Percentiles rank a stretch among this genome's conserved stretches.
Conservation (phyloP, 2,113 vertebrate species). For the Alexandromys fortis region DNA sequence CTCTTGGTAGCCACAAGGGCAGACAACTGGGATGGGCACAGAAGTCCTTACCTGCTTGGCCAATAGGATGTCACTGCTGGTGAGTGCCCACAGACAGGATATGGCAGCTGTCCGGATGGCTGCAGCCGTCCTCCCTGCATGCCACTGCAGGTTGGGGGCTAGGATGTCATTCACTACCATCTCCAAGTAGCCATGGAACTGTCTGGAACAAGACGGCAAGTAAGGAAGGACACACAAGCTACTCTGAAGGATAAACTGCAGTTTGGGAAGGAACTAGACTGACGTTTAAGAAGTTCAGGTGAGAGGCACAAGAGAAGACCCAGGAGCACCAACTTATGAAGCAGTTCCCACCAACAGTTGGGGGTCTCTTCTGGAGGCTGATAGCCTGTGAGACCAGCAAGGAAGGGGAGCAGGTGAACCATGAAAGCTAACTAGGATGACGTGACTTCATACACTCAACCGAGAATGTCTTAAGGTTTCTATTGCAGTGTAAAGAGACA, state of each 20-base stretch:
- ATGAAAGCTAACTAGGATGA: neutral
- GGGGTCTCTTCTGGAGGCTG: neutral
- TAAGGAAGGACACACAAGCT: neutral
- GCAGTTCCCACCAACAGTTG: accelerated
- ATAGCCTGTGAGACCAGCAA: neutral
- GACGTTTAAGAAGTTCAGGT: neutral
- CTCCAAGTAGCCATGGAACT: constrained; percentile 88
- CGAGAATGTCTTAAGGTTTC: neutral
- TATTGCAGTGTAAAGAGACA: neutral
- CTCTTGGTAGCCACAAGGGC: neutral
- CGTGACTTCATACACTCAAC: neutral
- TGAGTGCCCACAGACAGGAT: constrained; percentile 94
- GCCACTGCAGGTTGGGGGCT: constrained; percentile 96
- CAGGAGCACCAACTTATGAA: no score
- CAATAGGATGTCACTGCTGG: constrained; percentile 86
- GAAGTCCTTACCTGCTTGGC: constrained; percentile 87
- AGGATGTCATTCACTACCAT: constrained; percentile 90
- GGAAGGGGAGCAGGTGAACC: neutral
- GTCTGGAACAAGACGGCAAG: constrained; percentile 82
- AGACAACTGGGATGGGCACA: neutral
- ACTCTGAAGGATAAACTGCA: constrained; percentile 7
- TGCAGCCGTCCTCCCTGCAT: constrained; percentile 91
- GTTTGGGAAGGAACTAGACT: neutral
- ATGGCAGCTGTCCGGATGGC: constrained; percentile 93
- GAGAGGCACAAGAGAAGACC: neutral